Conservation (phyloP, 2,888 invertebrate genomes). For the Calameuta pallipes region DNA sequence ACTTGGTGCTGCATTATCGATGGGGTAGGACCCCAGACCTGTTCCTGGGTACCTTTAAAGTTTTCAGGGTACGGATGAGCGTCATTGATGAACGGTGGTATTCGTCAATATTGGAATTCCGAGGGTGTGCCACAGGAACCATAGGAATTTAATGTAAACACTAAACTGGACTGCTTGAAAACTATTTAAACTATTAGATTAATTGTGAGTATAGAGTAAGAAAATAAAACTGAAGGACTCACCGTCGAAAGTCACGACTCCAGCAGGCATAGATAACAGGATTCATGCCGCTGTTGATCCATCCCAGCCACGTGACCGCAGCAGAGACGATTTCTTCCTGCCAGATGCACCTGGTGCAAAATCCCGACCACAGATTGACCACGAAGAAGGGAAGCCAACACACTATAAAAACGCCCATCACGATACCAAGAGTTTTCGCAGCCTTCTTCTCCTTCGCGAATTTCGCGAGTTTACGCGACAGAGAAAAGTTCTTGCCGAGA, state of each 20-base stretch:
- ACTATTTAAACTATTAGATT: not conserved
- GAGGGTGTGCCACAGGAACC: too few relatives aligned
- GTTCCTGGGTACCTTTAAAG: too few relatives aligned
- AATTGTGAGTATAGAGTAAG: not conserved
- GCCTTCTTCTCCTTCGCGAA: conserved; percentile 98
- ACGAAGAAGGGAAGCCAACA: conserved; percentile 99
- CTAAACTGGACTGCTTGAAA: too few relatives aligned
- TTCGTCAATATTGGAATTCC: too few relatives aligned
- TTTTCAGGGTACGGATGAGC: too few relatives aligned
- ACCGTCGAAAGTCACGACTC: conserved; percentile 96
- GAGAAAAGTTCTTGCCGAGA: conserved; percentile 88
- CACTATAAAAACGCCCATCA: conserved; percentile 96
- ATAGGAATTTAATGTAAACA: too few relatives aligned
- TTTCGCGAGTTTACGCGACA: conserved; percentile 93
- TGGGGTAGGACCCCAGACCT: too few relatives aligned
- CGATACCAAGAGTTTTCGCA: conserved; percentile 95
- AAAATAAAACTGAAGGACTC: conserved; percentile 15
- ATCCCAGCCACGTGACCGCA: conserved; percentile 93
- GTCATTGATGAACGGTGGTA: too few relatives aligned
- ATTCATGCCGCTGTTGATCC: conserved; percentile 97
- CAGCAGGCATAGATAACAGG: conserved; percentile 99
- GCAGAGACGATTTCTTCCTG: conserved; percentile 89
- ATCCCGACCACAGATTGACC: conserved; percentile 90
- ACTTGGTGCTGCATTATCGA: too few relatives aligned
- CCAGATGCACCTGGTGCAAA: conserved; percentile 88